These are phyloP conservation scores for Amiota communis DNA, from an alignment of 2,888 invertebrate genomes.

Conservation along the genomic window DNA sequence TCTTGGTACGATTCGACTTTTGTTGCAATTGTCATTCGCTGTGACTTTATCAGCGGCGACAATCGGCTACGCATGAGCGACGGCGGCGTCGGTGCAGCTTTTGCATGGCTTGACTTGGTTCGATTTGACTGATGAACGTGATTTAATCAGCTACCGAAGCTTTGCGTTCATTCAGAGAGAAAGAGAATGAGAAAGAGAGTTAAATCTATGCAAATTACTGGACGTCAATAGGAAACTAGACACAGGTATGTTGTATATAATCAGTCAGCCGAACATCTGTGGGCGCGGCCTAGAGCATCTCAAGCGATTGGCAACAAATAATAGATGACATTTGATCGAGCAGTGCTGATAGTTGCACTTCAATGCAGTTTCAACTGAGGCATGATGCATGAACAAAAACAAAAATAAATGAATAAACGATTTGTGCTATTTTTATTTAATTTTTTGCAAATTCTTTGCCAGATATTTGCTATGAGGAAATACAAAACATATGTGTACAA, in stretches of 20 bases:
- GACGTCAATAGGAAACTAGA: too few relatives aligned
- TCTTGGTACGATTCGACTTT: constrained; percentile 1
- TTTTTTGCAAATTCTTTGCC: too few relatives aligned
- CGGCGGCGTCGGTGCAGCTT: constrained; percentile 39
- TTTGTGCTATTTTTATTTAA: too few relatives aligned
- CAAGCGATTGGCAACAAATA: background rate
- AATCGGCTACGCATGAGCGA: constrained; percentile 27
- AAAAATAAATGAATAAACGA: too few relatives aligned
- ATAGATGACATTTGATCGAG: constrained; percentile 26
- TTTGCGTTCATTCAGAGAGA: background rate
- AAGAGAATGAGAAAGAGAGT: background rate
- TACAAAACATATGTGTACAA: too few relatives aligned
- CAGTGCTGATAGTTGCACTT: constrained; percentile 22
- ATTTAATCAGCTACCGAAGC: constrained; percentile 56
- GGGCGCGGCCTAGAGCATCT: constrained; percentile 17
- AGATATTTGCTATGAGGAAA: constrained; percentile 41
- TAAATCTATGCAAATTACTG: constrained; percentile 17
- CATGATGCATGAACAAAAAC: background rate
- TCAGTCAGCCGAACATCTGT: background rate
- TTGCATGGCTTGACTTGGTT: constrained; percentile 41
- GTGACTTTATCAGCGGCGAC: constrained; percentile 45
- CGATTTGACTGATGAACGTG: constrained; percentile 71
- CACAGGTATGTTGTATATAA: background rate
- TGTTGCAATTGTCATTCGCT: constrained; percentile 56
- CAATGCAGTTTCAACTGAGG: constrained; percentile 6